Conservation (phyloP, 64 coral and sea anemone genomes). For the Stylophora pistillata region DNA sequence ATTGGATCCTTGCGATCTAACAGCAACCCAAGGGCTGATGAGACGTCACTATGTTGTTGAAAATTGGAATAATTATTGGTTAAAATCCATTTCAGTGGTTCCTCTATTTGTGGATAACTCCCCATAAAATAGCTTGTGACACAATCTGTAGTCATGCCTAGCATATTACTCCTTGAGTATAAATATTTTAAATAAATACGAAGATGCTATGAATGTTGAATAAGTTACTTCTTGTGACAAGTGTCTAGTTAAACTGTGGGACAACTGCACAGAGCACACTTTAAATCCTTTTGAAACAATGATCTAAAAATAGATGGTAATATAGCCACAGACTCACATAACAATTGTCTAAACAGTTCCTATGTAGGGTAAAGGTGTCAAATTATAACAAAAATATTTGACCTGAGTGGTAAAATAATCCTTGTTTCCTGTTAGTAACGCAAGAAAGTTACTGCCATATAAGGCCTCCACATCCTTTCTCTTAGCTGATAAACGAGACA, state of each 20-base stretch:
- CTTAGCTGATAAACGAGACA: background rate
- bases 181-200: background rate
- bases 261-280: background rate
- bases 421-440: conserved; percentile 15
- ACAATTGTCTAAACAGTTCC: background rate
- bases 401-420: background rate
- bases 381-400: background rate
- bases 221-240: background rate
- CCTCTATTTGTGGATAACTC: background rate
- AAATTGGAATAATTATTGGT: conserved; percentile 16
- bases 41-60: background rate
- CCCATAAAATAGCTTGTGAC: background rate
- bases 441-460: background rate
- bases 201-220: background rate
- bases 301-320: conserved; percentile 12
- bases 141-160: conserved; percentile 19
- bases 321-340: background rate
- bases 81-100: conserved; percentile 34
- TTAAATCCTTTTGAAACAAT: background rate
- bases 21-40: background rate
- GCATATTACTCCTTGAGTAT: background rate
- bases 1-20: conserved; percentile 26
- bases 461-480: background rate
- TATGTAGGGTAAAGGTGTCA: conserved; percentile 14
- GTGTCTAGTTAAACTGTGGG: background rate